Base-by-base conservation (phyloP, 2,888 invertebrate genomes). In the Sarcophaga rosellei region DNA sequence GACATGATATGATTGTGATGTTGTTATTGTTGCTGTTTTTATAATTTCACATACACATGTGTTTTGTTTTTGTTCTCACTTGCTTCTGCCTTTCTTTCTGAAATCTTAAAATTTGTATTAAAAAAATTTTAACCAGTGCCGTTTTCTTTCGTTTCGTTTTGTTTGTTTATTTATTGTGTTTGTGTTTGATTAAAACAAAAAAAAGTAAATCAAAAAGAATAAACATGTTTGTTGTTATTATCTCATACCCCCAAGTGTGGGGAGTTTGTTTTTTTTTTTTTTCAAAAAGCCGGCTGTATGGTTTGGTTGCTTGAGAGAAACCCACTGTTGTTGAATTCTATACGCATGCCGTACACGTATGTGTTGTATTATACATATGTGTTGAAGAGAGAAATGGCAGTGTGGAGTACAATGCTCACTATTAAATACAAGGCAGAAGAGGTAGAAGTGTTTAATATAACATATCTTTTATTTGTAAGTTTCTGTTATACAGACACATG, bases 1-100 rank as follows among this genome's bases (percentile, higher is more conserved):
- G 23, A 66, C 78, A 78, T 70, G 59, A 63, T 81, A 84, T 61
- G 35, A 63, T 61, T 82, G 66, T 72, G 53, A 12, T 81, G 62
- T 65, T 47, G 57, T 80, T 62, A 61, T 62, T 78, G 23, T 68
- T 76, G 21, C 70, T 77, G 12, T 72, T 62, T 8, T 44, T 80
- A 66, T 72, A 69, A 47, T 47, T 47, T 47, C 47, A 47, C 47
- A 47, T 47, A 47, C 47, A 47, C 15, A 47, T 8, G 23, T 21
- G 15, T 23, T 59, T 23, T 66, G 35, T n/a, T 6, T 59, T 61
- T 69, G 6, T 53, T 62, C 35, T 35, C 35, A 35, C 35, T 35
- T 35, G 35, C 35, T 35, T 35, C 68, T 47, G 2, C 12, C 20
- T 45, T 72, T 72, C 44, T 65, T 79, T 25, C 45, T 45, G 20